Evolutionary conservation across 1,140 invertebrate species (phyloP), one percentile per base, ranked within the genome.

Genomic region (Nymphalis io): DNA sequence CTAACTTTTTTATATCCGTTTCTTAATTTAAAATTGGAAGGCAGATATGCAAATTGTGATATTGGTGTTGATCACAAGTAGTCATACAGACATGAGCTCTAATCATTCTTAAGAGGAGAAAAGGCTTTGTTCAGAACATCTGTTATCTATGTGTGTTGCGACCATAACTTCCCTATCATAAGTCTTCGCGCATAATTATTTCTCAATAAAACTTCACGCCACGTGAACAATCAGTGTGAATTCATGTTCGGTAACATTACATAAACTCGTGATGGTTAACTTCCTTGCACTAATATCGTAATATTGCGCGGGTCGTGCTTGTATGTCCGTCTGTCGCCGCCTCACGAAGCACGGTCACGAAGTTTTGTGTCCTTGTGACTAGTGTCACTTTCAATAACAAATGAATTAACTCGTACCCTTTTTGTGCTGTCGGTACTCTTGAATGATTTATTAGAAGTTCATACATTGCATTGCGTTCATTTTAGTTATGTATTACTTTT

Each of bases 241-340:
- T 8, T 21, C 44, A 33, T 33, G 27, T 53, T 21, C 48, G 20
- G 20, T 53, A 55, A 55, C 51, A 55, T 57, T 44, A 18, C n/a
- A 21, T 57, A 33, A 57, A 63, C 23, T 61, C 72, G 63, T 70
- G 68, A 70, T 60, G 59, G 48, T 21, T n/a, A 42, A 12, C 40
- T 16, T 46, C 10, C 62, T 53, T 44, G 62, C 63, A 44, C 38
- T 61, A 46, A 70, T 69, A 64, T 64, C 55, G 68, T 65, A 65
- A 65, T 68, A 64, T 73, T 72, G 64, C 70, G 68, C 64, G 18
- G 64, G 72, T 80, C 78, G 81, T 64, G 68, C 68, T 42, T 82
- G 83, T 75, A 58, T 69, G 76, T 78, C 69, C 73, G 78, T 75
- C 38, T 44, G 79, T 70, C 11, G 23, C 53, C 51, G 39, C 42